These are phyloP conservation scores for Plecotus auritus DNA, from an alignment of 2,113 vertebrate species.

Conservation along the genomic window DNA sequence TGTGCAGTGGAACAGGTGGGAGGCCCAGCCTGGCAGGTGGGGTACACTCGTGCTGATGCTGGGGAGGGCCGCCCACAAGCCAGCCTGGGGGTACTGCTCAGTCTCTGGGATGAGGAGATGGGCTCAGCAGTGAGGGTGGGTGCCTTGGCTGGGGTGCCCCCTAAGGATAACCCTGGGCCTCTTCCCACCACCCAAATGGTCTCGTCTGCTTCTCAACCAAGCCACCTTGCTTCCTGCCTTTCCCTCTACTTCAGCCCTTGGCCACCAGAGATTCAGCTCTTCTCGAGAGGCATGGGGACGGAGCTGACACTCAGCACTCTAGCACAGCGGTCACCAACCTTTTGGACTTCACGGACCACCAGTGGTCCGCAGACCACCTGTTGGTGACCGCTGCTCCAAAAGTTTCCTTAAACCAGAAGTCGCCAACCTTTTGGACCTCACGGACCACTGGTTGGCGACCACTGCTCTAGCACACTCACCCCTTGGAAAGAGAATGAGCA, in stretches of 20 bases:
- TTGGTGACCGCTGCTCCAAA: no score
- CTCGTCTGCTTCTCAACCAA: background rate
- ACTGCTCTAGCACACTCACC: background rate
- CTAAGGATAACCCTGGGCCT: background rate
- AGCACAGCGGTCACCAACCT: no score
- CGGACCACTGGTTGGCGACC: no score
- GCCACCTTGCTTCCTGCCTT: background rate
- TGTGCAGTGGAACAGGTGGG: slow-evolving; percentile 89
- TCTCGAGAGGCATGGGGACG: background rate
- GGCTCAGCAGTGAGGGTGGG: background rate
- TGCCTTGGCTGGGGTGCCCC: background rate
- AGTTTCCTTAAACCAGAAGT: no score
- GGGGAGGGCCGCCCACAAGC: background rate
- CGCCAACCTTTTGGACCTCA: no score
- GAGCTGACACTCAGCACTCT: background rate
- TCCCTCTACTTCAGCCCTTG: background rate
- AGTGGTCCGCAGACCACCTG: no score
- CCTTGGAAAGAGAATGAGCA: background rate
- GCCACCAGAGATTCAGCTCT: background rate
- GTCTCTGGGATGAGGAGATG: no score
- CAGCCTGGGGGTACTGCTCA: background rate
- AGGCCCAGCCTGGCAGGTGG: background rate
- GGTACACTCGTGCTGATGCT: no score
- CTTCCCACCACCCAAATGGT: background rate
- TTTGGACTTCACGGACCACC: no score